Base-by-base conservation (phyloP, 2,113 vertebrate species). In the Aptenodytes patagonicus region DNA sequence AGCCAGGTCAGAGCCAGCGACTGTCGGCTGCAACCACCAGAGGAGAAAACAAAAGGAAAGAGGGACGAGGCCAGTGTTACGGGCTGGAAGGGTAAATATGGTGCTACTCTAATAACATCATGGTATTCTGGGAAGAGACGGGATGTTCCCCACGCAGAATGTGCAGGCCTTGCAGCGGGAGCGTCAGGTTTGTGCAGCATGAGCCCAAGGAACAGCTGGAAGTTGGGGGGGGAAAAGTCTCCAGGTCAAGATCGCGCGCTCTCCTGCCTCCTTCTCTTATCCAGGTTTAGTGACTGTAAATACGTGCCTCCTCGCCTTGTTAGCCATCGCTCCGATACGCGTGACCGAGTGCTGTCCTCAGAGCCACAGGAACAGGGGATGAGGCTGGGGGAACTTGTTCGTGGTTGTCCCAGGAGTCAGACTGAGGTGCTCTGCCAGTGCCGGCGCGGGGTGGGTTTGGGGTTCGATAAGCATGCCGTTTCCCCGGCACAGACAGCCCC, bases 241-340 rank as follows among this genome's bases (percentile, higher is more conserved):
- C 89, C 94, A 54, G 77, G 90, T 94, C 52, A 70, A 87, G 96
- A 89, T 47, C 10, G 58, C 8, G 62, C 95, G 81, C 91, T 97
- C 96, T 98, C 90, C 95, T 91, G 97, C 96, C 93, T 97, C 96
- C 94, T 95, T 38, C 93, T 97, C 96, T 97, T 95, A 97, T 89
- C 95, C 96, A 97, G 97, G 97, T 97, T 94, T 71, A 89, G 96
- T 78, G 91, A 97, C 83, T 98, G 98, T 98, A 98, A 97, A 98
- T 98, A 98, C 1, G 96, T 97, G 98, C 98, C 98, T 98, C 98
- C 97, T 97, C 87, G 81, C 97, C 96, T 97, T 66, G 95, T 92
- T 91, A 97, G 97, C 97, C 97, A 97, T 97, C 34, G 32, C 87
- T 92, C 77, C n/a, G 28, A 70, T 22, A 62, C 5, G n/a, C 14